These are phyloP conservation scores for Metacarcinus magister DNA, from an alignment of 2,888 invertebrate species.

Conservation along the genomic window DNA sequence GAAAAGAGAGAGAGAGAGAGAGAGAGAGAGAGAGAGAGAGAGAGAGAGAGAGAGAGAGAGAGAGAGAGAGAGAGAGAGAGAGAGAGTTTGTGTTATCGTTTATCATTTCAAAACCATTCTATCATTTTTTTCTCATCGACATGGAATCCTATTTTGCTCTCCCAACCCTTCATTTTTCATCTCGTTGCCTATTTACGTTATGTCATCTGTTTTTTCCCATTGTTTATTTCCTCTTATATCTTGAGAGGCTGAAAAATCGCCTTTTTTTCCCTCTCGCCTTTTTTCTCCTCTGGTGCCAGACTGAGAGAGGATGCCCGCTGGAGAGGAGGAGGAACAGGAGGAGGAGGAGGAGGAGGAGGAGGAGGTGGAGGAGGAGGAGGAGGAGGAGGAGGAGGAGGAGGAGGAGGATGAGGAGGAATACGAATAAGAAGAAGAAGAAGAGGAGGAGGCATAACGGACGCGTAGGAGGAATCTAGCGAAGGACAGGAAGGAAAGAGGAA, in stretches of 20 bases:
- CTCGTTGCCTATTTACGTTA: not conserved
- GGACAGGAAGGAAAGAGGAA: not conserved
- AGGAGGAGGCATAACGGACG: not conserved
- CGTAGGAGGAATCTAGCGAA: not conserved
- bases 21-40: constrained; percentile 12
- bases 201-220: not conserved
- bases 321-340: not conserved
- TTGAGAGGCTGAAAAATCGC: not conserved
- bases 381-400: constrained; percentile 42
- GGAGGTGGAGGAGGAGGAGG: constrained; percentile 19
- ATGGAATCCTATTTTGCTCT: not conserved
- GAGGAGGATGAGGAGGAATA: not conserved
- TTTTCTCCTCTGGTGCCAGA: not conserved
- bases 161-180: not conserved
- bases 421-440: not conserved
- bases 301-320: not conserved
- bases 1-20: not conserved
- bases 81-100: not conserved
- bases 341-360: not conserved
- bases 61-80: not conserved
- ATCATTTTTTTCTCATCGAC: not conserved
- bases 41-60: not conserved
- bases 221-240: not conserved
- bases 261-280: not conserved
- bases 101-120: not conserved